Evolutionary conservation across 2,797 vertebrate genomes (phyloP), one percentile per base, ranked within the genome.

Genomic region (Apogon talboti): DNA sequence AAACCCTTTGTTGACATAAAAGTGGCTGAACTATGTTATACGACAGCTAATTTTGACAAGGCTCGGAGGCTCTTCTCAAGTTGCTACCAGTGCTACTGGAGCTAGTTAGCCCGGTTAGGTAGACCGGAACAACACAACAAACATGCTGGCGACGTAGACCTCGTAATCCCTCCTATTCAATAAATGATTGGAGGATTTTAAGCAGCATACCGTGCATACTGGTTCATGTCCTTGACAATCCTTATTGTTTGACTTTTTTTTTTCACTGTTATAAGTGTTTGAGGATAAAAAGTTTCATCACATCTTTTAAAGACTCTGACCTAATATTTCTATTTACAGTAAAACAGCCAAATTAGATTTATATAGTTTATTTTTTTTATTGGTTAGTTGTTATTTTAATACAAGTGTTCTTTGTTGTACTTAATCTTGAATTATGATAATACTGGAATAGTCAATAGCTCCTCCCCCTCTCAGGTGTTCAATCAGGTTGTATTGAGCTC

Each of bases 21-120:
- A 65, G 47, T 16, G 61, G 14, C 47, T 45, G 44, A 55, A 65
- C 33, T 53, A 63, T 66, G 3, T 66, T 64, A 28, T 28, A 49
- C 52, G 37, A 67, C 49, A 48, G 78, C 74, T 75, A 86, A 76
- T 83, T 81, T 82, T 76, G 76, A 84, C 74, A 78, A 79, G 82
- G 83, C 54, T 89, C 68, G 51, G 52, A 45, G 40, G 74, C 71
- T 86, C 58, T 63, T 71, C 78, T 76, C 70, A 82, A 91, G 66
- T 81, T 87, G 87, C 89, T 89, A 88, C 66, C 58, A 74, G 63
- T 41, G 82, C 81, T 86, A 79, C 75, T 78, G 63, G 58, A 43
- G 88, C 87, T 81, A 85, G 87, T 83, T 82, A 76, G 85, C 77
- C 16, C 52, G 37, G 83, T 67, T 91, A 66, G 90, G 74, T 87